These are phyloP conservation scores for Aphaenogaster floridana DNA, from an alignment of 1,140 invertebrate species.

Conservation along the genomic window DNA sequence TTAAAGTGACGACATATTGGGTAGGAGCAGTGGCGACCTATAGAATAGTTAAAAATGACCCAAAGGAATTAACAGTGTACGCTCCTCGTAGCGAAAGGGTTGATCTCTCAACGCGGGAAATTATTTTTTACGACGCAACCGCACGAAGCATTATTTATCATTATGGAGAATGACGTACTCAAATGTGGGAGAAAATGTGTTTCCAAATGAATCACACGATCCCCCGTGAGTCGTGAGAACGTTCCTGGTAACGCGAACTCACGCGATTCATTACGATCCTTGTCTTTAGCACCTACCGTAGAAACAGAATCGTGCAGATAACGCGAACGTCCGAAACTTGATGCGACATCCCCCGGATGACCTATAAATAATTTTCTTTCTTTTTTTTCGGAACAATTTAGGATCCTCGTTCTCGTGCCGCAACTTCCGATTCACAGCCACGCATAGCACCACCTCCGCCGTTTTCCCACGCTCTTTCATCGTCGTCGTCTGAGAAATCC, in stretches of 20 bases:
- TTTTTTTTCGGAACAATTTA: neutral
- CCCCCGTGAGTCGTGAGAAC: neutral
- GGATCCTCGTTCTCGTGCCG: neutral
- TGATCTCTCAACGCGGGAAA: neutral
- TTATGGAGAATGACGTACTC: neutral
- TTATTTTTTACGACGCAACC: neutral
- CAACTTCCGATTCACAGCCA: slow-evolving; percentile 12
- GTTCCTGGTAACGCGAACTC: slow-evolving; percentile 14
- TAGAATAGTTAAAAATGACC: too few species aligned
- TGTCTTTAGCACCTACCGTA: neutral
- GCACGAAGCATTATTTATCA: neutral
- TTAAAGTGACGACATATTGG: too few species aligned
- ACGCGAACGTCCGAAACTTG: neutral
- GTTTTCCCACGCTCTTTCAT: neutral
- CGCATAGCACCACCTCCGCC: neutral
- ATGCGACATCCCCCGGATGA: neutral
- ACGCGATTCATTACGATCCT: neutral
- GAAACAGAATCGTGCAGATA: slow-evolving; percentile 7
- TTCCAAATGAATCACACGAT: neutral
- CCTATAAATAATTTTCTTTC: neutral
- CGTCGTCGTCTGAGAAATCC: neutral
- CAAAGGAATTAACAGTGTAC: too few species aligned
- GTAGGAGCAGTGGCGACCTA: too few species aligned
- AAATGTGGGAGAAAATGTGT: neutral
- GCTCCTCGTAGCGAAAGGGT: too few species aligned